These are phyloP conservation scores for Ephialtes manifestator DNA, from an alignment of 2,888 invertebrate species.

Conservation along the genomic window DNA sequence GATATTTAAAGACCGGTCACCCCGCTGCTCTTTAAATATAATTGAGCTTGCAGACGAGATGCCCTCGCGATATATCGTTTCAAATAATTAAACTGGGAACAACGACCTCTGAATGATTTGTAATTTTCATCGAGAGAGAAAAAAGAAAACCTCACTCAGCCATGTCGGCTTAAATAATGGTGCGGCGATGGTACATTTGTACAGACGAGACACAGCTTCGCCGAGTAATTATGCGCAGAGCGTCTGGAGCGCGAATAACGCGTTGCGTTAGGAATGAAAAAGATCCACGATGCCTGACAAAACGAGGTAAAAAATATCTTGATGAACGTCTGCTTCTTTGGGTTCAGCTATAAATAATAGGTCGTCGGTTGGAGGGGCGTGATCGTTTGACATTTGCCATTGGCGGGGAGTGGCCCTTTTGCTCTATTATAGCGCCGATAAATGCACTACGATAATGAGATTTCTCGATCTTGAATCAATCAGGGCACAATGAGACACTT, in stretches of 20 bases:
- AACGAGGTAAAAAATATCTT: constrained; percentile 67
- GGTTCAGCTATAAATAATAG: constrained; percentile 80
- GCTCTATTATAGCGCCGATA: constrained; percentile 14
- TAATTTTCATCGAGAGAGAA: constrained; percentile 5
- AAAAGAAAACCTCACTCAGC: constrained; percentile 23
- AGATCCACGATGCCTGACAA: constrained; percentile 43
- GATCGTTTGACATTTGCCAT: constrained; percentile 81
- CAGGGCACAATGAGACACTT: no score
- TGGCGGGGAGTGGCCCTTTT: background rate
- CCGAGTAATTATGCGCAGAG: constrained; percentile 64
- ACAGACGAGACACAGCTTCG: constrained; percentile 54
- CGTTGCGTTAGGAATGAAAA: constrained; percentile 60
- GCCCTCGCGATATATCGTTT: constrained; percentile 55
- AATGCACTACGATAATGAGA: background rate
- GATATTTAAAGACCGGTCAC: constrained; percentile 65
- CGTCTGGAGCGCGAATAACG: constrained; percentile 63
- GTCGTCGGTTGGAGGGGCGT: constrained; percentile 78
- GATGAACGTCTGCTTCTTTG: constrained; percentile 76
- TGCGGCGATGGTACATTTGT: constrained; percentile 44
- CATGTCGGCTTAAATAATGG: background rate
- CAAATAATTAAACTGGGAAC: constrained; percentile 20
- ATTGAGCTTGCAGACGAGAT: constrained; percentile 60
- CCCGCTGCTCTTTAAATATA: constrained; percentile 64
- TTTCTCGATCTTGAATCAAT: background rate
- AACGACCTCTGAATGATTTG: constrained; percentile 13